Percentiles rank a stretch among this genome's conserved stretches.
Conservation (phyloP, 2,113 vertebrate species). For the Cariama cristata region DNA sequence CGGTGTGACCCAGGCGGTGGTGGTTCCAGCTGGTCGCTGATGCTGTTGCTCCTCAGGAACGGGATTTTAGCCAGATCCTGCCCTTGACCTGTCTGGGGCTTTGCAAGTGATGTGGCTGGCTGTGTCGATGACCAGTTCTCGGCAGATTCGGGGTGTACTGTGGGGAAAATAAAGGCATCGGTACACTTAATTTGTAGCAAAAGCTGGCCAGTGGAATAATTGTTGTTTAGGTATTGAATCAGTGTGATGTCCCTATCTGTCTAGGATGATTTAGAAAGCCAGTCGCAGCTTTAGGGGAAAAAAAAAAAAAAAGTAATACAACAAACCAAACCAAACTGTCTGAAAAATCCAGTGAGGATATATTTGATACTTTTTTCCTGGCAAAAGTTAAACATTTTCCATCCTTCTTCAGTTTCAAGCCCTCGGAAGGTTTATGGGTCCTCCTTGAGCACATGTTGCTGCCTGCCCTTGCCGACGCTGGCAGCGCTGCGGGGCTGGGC, state of each 20-base stretch:
- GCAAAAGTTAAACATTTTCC: conserved; percentile 51
- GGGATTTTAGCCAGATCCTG: background rate
- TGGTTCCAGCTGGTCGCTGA: background rate
- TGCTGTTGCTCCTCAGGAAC: background rate
- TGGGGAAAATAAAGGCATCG: background rate
- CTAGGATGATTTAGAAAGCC: conserved; percentile 18
- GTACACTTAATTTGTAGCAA: background rate
- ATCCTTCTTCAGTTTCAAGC: conserved; percentile 49
- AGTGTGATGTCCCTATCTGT: background rate
- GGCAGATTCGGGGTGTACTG: accelerated
- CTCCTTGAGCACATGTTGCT: background rate
- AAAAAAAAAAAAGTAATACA: background rate
- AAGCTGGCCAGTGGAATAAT: background rate
- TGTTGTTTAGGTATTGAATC: background rate
- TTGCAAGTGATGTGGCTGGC: background rate
- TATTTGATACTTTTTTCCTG: conserved; percentile 67
- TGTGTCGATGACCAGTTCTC: accelerated
- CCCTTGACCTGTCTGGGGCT: background rate
- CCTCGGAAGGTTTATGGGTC: background rate
- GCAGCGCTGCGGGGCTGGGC: background rate
- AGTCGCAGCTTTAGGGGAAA: background rate
- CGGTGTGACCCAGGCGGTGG: background rate
- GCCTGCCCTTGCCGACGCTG: background rate
- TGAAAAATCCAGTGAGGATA: conserved; percentile 37
- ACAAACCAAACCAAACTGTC: conserved; percentile 5